These are phyloP conservation scores for Archaeoteleia sp. DNA, from an alignment of 2,888 invertebrate species.

Conservation along the genomic window DNA sequence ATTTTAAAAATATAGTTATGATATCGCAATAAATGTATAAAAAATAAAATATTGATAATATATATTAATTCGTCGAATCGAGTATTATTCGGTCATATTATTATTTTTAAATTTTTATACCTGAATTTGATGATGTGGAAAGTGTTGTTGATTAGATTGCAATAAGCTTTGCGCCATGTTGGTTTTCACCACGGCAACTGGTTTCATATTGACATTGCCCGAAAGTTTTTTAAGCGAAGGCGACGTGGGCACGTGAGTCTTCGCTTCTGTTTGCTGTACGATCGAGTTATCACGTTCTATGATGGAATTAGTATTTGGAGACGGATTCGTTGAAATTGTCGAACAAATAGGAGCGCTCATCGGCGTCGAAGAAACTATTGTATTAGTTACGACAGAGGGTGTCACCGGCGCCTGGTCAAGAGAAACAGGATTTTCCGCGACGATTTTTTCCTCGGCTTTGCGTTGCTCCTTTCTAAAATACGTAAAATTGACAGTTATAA, in stretches of 20 bases:
- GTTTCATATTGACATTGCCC: constrained; percentile 62
- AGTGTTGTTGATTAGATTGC: constrained; percentile 73
- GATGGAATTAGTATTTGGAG: constrained; percentile 74
- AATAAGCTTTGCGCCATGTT: constrained; percentile 68
- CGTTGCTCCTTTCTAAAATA: constrained; percentile 62
- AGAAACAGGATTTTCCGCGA: constrained; percentile 51
- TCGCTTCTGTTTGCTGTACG: constrained; percentile 31
- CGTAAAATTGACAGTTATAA: too few relatives aligned
- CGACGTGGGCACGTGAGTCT: constrained; percentile 45
- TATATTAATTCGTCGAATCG: neutral
- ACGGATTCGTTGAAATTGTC: constrained; percentile 69
- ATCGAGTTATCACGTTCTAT: constrained; percentile 69
- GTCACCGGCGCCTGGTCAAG: constrained; percentile 56
- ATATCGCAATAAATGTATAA: too few relatives aligned
- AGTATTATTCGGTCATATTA: too few relatives aligned
- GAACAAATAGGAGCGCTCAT: constrained; percentile 54
- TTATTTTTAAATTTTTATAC: constrained; percentile 22
- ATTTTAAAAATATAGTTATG: neutral
- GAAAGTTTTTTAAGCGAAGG: constrained; percentile 65
- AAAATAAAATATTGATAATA: constrained; percentile 11
- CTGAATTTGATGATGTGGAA: constrained; percentile 73
- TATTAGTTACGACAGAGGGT: constrained; percentile 50
- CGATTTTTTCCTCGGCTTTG: constrained; percentile 61
- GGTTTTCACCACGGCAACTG: constrained; percentile 70
- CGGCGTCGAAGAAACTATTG: constrained; percentile 54